Percentiles rank a stretch among this genome's conserved stretches.
Evolutionary conservation across 2,797 vertebrate genomes (phyloP).

Genomic region (Columba guinea): DNA sequence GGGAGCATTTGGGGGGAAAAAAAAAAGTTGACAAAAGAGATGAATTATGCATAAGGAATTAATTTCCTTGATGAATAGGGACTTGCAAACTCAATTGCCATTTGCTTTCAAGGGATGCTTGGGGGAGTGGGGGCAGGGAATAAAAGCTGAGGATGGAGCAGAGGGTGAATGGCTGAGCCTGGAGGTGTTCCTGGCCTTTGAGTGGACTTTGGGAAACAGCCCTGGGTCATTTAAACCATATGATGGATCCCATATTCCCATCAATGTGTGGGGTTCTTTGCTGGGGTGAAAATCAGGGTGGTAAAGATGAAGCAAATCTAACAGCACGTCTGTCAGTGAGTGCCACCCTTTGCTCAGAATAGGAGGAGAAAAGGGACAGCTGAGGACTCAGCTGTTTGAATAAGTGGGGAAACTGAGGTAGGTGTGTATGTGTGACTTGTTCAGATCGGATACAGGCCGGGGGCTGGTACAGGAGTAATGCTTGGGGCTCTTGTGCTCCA

Average conservation of each 20-base stretch:
- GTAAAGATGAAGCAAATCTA: not conserved
- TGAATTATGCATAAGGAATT: constrained; percentile 83
- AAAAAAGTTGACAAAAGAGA: constrained; percentile 78
- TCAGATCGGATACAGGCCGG: not conserved
- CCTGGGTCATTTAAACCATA: constrained; percentile 14
- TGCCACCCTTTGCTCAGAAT: not conserved
- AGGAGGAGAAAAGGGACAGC: not conserved
- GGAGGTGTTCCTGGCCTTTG: constrained; percentile 45
- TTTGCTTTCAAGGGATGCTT: constrained; percentile 69
- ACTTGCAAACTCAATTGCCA: constrained; percentile 72
- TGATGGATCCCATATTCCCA: constrained; percentile 3
- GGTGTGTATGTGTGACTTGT: not conserved
- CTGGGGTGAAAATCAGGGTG: not conserved
- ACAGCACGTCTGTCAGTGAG: not conserved
- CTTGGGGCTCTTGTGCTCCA: not conserved
- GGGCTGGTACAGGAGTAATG: not conserved
- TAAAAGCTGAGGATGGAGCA: constrained; percentile 1
- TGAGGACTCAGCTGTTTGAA: not conserved
- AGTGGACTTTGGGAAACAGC: constrained; percentile 47
- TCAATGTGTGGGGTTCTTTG: not conserved
- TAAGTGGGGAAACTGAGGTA: not conserved
- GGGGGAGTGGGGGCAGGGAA: not conserved
- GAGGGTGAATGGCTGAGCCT: constrained; percentile 2
- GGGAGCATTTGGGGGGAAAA: constrained; percentile 44
- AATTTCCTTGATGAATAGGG: constrained; percentile 81